A percentile compares a stretch with the other conserved stretches of the same genome.
phyloP scores from a whole-genome alignment of 2,888 invertebrate species.

The Eilema depressum region DNA sequence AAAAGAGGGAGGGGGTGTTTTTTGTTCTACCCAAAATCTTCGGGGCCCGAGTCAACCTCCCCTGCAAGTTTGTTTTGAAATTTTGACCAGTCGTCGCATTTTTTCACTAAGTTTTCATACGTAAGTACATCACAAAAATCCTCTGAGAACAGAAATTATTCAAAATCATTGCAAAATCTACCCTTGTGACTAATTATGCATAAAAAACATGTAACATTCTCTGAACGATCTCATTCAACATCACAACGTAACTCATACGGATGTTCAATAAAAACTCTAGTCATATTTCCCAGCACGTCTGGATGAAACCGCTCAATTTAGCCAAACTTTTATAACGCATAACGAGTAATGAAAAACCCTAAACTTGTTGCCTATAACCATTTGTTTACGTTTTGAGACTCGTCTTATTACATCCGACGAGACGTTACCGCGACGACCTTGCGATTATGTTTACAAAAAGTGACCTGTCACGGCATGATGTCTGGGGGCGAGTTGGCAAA shows the following conservation, averaged over 20 bases:
- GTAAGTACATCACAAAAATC: too few relatives aligned
- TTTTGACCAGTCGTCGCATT: too few relatives aligned
- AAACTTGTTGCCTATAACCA: conserved; percentile 21
- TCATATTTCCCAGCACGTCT: neutral
- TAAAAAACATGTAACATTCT: neutral
- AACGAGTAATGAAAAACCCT: conserved; percentile 27
- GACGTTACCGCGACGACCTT: conserved; percentile 12
- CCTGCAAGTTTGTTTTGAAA: too few relatives aligned
- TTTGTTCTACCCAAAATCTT: too few relatives aligned
- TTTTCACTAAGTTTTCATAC: too few relatives aligned
- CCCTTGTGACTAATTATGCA: too few relatives aligned
- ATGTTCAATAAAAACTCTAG: conserved; percentile 7
- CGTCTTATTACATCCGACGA: neutral
- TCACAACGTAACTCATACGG: neutral
- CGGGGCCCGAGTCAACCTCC: too few relatives aligned
- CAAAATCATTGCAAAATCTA: too few relatives aligned
- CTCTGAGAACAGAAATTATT: too few relatives aligned
- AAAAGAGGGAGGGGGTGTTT: too few relatives aligned
- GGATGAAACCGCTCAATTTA: conserved; percentile 13
- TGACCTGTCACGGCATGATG: neutral
- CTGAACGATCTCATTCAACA: neutral
- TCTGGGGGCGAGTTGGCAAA: too few relatives aligned
- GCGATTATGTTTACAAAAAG: neutral
- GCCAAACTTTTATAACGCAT: conserved; percentile 26
- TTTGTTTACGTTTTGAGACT: conserved; percentile 32